Evolutionary conservation across 2,113 vertebrate genomes (phyloP).

Genomic region (Coturnix japonica): DNA sequence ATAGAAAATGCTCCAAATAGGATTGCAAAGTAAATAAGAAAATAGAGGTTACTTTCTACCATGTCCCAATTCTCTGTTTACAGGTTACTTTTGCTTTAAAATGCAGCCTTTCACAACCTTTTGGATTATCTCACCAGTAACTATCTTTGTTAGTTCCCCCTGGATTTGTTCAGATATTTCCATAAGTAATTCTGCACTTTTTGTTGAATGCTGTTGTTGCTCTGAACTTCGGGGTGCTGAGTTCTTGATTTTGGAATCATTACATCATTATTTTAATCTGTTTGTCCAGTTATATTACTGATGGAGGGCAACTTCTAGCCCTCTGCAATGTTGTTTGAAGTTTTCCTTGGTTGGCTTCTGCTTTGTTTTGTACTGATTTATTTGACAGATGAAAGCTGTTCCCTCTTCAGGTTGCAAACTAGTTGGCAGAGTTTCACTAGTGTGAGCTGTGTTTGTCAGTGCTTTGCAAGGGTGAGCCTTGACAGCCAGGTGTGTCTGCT

Average conservation of each 20-base stretch:
- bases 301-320: not conserved
- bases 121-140: not conserved
- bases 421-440: not conserved
- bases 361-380: not conserved
- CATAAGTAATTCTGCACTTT: not conserved
- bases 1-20: not conserved
- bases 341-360: not conserved
- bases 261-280: not conserved
- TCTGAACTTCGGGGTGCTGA: not conserved
- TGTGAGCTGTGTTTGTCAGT: not conserved
- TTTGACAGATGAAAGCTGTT: not conserved
- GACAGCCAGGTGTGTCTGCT: not conserved
- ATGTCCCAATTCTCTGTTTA: not conserved
- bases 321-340: not conserved
- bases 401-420: not conserved
- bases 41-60: rapidly evolving
- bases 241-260: not conserved
- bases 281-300: not conserved
- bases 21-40: not conserved
- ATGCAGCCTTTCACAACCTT: not conserved
- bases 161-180: not conserved
- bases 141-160: not conserved
- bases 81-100: not conserved
- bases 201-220: not conserved
- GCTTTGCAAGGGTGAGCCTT: not conserved